Evolutionary conservation across 2,113 vertebrate genomes (phyloP).

Genomic region (Clarias macrocephalus): DNA sequence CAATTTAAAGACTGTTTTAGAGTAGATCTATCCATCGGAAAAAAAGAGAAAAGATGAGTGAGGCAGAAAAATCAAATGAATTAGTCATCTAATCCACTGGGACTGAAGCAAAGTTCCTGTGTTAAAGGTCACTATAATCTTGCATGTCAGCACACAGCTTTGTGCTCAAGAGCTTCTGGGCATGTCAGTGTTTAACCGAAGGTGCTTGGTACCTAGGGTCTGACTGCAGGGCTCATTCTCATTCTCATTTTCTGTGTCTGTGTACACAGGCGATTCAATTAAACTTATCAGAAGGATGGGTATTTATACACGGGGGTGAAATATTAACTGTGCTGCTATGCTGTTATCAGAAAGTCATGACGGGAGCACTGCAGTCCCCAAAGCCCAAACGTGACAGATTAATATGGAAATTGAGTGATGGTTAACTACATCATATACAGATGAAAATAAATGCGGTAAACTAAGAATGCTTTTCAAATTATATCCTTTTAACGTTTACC

Average conservation of each 20-base stretch:
- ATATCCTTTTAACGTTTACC: no score
- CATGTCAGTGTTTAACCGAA: conserved; percentile 52
- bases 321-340: conserved; percentile 65
- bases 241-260: conserved; percentile 57
- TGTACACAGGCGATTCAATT: conserved; percentile 73
- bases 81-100: conserved; percentile 71
- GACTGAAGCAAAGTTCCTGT: conserved; percentile 73
- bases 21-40: conserved; percentile 47
- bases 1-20: conserved; percentile 3
- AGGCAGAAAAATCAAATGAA: conserved; percentile 34
- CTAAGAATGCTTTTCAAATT: no score
- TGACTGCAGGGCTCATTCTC: neutral
- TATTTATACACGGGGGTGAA: conserved; percentile 73
- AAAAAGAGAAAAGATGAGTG: conserved; percentile 71
- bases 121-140: conserved; percentile 69
- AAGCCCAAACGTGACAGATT: conserved; percentile 69
- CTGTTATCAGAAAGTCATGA: conserved; percentile 67
- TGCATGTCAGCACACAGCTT: conserved; percentile 71
- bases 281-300: conserved; percentile 77
- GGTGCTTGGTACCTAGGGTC: conserved; percentile 38
- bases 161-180: conserved; percentile 22
- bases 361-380: conserved; percentile 64
- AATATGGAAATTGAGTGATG: conserved; percentile 70
- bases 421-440: conserved; percentile 7
- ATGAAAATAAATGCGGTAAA: no score